Base-by-base conservation (phyloP, 37 sponge, comb jelly and placozoan species). In the Cladorhizidae sp. region DNA sequence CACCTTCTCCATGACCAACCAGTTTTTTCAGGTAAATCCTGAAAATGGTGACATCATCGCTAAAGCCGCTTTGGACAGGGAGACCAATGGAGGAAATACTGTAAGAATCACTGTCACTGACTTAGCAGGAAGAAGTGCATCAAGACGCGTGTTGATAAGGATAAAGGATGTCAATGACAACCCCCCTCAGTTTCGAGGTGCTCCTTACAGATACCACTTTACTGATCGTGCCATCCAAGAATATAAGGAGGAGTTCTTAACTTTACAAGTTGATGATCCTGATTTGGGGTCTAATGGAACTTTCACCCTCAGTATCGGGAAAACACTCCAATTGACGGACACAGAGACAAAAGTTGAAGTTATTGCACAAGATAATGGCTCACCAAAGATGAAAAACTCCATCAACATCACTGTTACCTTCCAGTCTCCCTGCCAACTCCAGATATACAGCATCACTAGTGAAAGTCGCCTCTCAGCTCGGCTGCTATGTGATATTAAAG, bases 91-190 rank as follows among this genome's bases (percentile, higher is more conserved):
- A 18, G 0, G 21, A 8, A 67, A 81, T 51, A 39, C 36, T 25
- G 49, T 92, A 9, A 76, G 50, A 21, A 56, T 91, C 2, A 35
- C 23, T 33, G 92, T 81, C 6, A 57, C 78, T 17, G 87, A 88
- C 42, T 15, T 41, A 0, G 76, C 56, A 7, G 80, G 75, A 0
- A 35, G 49, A 36, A 67, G 22, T 45, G 45, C 33, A 18, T 12
- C 36, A 9, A 45, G 36, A 49, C 12, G 0, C 3, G 75, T 83
- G 41, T 1, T 11, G 61, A 54, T 86, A 59, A 59, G 54, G 41
- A 36, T 95, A 6, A 31, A 28, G 31, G 95, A 95, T 63, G 78
- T 82, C 26, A 92, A 95, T 65, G 95, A 95, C 37, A 88, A 91
- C 49, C 45, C 70, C 22, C 95, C 95, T 11, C 51, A 72, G 11